A percentile compares a stretch with the other conserved stretches of the same genome.
Conservation (phyloP, 2,888 invertebrate species). For the Cotesia congregata region DNA sequence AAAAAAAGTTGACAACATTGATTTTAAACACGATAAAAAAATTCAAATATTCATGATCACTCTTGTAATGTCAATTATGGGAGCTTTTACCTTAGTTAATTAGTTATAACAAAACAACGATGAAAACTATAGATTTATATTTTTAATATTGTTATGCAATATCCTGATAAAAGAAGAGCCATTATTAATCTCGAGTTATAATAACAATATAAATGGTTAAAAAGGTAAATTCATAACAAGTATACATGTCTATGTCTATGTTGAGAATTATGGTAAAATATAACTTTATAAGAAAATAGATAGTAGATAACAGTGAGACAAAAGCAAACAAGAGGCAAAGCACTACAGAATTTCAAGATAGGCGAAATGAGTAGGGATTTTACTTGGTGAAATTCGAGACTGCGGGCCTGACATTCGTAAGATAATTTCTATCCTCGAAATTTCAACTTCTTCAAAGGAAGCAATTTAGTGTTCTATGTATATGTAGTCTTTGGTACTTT, state of each 20-base stretch:
- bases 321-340: conserved; percentile 27
- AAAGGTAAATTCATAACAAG: not conserved
- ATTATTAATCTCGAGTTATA: not conserved
- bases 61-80: too few species aligned
- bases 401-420: conserved; percentile 47
- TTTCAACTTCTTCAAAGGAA: conserved; percentile 18
- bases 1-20: too few species aligned
- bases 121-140: too few species aligned
- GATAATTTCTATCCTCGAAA: conserved; percentile 54
- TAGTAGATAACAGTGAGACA: not conserved
- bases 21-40: too few species aligned
- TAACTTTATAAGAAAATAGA: conserved; percentile 22
- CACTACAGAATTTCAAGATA: conserved; percentile 12
- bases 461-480: not conserved
- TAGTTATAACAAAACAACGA: too few species aligned
- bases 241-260: not conserved
- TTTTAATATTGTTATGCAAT: too few species aligned
- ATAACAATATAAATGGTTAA: not conserved
- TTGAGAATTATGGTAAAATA: not conserved
- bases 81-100: too few species aligned
- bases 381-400: conserved; percentile 16
- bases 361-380: not conserved
- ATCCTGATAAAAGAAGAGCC: too few species aligned
- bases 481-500: conserved; percentile 1
- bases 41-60: too few species aligned